phyloP scores from a whole-genome alignment of 1,140 invertebrate species.

The Apis laboriosa region DNA sequence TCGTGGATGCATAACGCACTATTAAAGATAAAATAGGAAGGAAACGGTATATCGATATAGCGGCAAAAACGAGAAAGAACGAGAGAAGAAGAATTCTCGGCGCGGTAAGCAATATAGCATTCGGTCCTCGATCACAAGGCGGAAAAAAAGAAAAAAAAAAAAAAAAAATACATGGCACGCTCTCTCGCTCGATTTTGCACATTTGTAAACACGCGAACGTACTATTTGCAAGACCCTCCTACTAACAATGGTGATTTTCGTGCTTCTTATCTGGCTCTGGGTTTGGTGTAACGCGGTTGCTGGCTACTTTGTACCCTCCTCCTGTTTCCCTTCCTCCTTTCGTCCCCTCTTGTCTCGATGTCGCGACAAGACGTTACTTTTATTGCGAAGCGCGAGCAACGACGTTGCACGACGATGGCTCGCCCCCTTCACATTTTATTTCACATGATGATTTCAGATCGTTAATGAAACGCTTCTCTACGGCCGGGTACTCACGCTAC shows the following conservation, averaged over 20 bases:
- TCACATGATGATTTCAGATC: slow-evolving; percentile 69
- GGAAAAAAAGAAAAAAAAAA: no score
- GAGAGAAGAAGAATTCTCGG: slow-evolving; percentile 7
- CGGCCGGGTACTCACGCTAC: slow-evolving; percentile 51
- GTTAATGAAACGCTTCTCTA: slow-evolving; percentile 56
- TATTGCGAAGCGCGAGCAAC: not conserved
- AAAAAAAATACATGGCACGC: slow-evolving; percentile 31
- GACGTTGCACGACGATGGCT: slow-evolving; percentile 52
- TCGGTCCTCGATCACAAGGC: not conserved
- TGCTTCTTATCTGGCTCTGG: slow-evolving; percentile 75
- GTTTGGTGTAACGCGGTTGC: slow-evolving; percentile 81
- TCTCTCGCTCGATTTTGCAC: slow-evolving; percentile 59
- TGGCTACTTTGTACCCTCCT: slow-evolving; percentile 77
- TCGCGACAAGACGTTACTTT: slow-evolving; percentile 32
- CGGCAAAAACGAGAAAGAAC: not conserved
- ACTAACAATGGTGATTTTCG: slow-evolving; percentile 76
- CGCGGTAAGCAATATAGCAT: slow-evolving; percentile 14
- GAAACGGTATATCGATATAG: not conserved
- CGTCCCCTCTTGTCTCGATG: slow-evolving; percentile 26
- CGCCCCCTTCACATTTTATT: slow-evolving; percentile 59
- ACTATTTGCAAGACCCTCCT: slow-evolving; percentile 66
- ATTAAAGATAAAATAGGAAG: not conserved
- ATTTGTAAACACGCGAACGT: slow-evolving; percentile 62
- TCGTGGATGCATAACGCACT: not conserved
- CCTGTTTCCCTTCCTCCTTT: no score